Percentiles rank a stretch among this genome's conserved stretches.
These are phyloP conservation scores for Apeltes quadracus DNA, from an alignment of 2,113 vertebrate genomes.

Conservation along the genomic window DNA sequence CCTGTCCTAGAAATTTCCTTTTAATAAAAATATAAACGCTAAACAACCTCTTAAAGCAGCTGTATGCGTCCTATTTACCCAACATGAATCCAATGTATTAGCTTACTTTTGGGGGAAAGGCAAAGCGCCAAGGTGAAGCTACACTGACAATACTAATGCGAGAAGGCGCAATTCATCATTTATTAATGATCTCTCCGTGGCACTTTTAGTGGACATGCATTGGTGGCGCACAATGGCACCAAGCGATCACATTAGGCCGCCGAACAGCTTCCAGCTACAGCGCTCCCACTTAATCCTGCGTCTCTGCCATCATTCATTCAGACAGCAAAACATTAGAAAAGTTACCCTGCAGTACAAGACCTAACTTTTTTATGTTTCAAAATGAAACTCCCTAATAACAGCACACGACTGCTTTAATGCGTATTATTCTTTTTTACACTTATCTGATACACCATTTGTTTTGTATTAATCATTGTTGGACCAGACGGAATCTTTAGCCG, in stretches of 20 bases:
- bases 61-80: background rate
- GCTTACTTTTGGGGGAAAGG: background rate
- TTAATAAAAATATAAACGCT: background rate
- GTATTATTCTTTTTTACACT: background rate
- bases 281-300: too few relatives aligned
- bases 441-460: background rate
- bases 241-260: too few relatives aligned
- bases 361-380: too few relatives aligned
- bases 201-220: too few relatives aligned
- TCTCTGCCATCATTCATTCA: too few relatives aligned
- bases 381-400: too few relatives aligned
- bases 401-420: background rate
- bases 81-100: background rate
- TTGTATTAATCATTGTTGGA: background rate
- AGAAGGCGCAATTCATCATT: background rate
- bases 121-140: background rate
- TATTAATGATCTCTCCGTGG: too few relatives aligned
- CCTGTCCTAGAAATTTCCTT: background rate
- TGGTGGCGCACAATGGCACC: too few relatives aligned
- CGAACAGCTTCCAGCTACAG: too few relatives aligned
- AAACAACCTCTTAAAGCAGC: background rate
- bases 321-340: too few relatives aligned
- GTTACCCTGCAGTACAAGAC: too few relatives aligned
- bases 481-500: background rate
- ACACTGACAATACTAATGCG: background rate